Conservation (phyloP, 2,113 vertebrate genomes). For the Apus apus region DNA sequence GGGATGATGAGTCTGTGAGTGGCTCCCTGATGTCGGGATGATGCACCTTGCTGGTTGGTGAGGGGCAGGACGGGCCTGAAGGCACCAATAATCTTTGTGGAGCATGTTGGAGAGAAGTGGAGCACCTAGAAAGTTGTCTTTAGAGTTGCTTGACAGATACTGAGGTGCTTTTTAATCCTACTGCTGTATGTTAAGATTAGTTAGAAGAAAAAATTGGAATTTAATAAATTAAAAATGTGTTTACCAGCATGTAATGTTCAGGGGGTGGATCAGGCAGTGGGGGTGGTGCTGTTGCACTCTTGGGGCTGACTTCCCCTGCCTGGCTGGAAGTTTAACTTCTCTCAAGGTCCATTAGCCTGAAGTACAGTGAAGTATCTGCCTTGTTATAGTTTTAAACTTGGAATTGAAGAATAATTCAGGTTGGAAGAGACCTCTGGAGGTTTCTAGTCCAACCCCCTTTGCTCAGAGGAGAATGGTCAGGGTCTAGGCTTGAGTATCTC, state of each 20-base stretch:
- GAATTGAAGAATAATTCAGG: neutral
- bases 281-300: neutral
- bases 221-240: neutral
- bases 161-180: neutral
- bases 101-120: neutral
- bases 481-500: neutral
- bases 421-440: neutral
- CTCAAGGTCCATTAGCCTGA: neutral
- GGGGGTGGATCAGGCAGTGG: neutral
- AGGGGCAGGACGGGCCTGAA: neutral
- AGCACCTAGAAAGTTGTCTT: neutral
- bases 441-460: neutral
- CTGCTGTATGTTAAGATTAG: neutral
- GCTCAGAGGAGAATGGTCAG: neutral
- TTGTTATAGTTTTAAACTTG: neutral
- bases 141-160: neutral
- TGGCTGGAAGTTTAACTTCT: neutral
- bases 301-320: neutral
- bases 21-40: neutral
- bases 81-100: neutral
- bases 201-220: neutral
- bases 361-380: neutral
- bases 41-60: neutral
- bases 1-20: accelerated
- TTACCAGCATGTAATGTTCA: neutral